Percentiles rank a stretch among this genome's conserved stretches.
These are phyloP conservation scores for Mesorhabditis spiculigera DNA, from an alignment of 2,888 invertebrate species.

Conservation along the genomic window DNA sequence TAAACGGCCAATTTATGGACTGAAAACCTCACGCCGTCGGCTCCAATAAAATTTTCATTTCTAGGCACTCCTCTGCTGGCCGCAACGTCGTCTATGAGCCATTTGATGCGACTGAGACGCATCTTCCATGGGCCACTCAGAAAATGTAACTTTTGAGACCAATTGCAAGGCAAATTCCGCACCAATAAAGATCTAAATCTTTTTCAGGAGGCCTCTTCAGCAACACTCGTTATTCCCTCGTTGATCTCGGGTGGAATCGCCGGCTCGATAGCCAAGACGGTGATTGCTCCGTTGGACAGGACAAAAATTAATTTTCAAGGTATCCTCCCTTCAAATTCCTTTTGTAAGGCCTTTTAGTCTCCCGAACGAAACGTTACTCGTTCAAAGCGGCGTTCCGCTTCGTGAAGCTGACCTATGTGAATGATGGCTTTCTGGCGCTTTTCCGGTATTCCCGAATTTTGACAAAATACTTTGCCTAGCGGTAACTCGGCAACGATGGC, in stretches of 20 bases:
- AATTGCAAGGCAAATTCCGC: too few species aligned
- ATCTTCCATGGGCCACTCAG: too few species aligned
- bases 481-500: conserved; percentile 99
- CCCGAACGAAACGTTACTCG: conserved; percentile 61
- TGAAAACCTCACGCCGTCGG: too few species aligned
- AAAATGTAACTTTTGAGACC: too few species aligned
- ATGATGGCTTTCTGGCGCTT: conserved; percentile 78
- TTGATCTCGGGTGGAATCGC: conserved; percentile 86
- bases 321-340: conserved; percentile 14
- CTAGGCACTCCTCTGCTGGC: too few species aligned
- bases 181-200: too few species aligned
- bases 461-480: conserved; percentile 69
- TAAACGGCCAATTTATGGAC: too few species aligned
- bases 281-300: conserved; percentile 91
- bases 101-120: too few species aligned
- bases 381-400: conserved; percentile 62
- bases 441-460: conserved; percentile 17
- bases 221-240: conserved; percentile 67
- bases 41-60: too few species aligned
- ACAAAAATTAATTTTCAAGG: conserved; percentile 95
- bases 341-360: conserved; percentile 46
- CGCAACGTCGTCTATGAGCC: too few species aligned
- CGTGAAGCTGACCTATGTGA: conserved; percentile 67
- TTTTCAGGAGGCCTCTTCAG: too few species aligned
- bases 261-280: conserved; percentile 87